Base-by-base conservation (phyloP, 2,888 invertebrate genomes). In the Clusia tigrina region DNA sequence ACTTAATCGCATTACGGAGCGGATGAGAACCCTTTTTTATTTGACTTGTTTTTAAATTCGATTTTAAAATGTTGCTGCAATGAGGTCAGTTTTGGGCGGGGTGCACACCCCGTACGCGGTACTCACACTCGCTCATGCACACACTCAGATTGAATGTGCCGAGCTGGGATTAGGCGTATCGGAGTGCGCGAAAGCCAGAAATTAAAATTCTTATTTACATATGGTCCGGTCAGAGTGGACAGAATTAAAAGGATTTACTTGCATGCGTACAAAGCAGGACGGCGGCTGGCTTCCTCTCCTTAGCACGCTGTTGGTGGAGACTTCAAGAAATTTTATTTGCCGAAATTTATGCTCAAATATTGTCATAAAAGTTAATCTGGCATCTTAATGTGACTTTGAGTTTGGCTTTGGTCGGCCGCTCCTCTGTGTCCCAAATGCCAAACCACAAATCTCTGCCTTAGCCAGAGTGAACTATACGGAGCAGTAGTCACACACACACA, bases 301-400 rank as follows among this genome's bases (percentile, higher is more conserved):
- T 6, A 42, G n/a, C 3, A 6, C n/a, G 9, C 9, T 42, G 42
- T 15, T 3, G 12, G 9, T n/a, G 42, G 42, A 42, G n/a, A 22
- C 48, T 2, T 2, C 22, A 20, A 48, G n/a, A 42, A 22, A 48
- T 2, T 48, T 22, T 2, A 3, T 48, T 3, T 48, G 48, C 22
- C 3, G 42, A 42, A 42, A 42, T 42, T 15, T 42, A n/a, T 3
- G n/a, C 3, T 15, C 3, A 42, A 42, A 42, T 42, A 42, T 42
- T 6, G 15, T 17, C 69, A 77, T 77, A 77, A 74, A 77, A 73
- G 10, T 67, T 77, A 74, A 74, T 74, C 74, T 74, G 15, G 65
- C 76, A 74, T 74, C 74, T 74, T 74, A 77, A 74, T 74, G 78
- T n/a, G n/a, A 73, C 71, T 67, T 66, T 74, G 64, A n/a, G n/a